Percentiles rank a stretch among this genome's conserved stretches.
Conservation (phyloP, 2,113 vertebrate genomes). For the Pogona vitticeps region DNA sequence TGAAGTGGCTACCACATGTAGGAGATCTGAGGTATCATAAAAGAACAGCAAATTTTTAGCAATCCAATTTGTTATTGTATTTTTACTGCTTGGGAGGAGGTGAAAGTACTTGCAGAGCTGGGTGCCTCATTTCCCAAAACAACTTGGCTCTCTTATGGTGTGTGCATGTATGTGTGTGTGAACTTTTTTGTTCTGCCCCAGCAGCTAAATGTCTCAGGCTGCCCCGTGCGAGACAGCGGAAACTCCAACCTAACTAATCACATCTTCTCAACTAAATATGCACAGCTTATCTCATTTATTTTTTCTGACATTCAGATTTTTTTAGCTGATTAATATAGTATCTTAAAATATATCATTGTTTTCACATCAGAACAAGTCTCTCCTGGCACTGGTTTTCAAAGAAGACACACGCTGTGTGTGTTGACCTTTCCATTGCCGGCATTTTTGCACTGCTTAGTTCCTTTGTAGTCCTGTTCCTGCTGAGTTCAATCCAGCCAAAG, state of each 20-base stretch:
- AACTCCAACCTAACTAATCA: constrained; percentile 10
- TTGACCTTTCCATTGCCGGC: constrained; percentile 22
- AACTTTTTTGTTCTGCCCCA: too few relatives aligned
- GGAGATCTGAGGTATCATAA: not conserved
- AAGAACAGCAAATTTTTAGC: not conserved
- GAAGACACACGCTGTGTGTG: constrained; percentile 10
- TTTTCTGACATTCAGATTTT: not conserved
- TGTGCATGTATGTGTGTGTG: too few relatives aligned
- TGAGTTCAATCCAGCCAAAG: constrained; percentile 21
- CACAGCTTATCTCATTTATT: not conserved
- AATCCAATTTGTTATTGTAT: not conserved
- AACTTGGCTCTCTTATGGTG: not conserved
- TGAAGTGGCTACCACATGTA: not conserved
- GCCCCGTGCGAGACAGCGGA: not conserved
- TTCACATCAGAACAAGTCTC: constrained; percentile 11
- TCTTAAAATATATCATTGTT: not conserved
- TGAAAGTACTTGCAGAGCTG: too few relatives aligned
- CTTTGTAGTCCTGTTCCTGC: not conserved
- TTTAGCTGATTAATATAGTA: not conserved
- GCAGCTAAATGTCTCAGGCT: too few relatives aligned
- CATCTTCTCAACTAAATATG: not conserved
- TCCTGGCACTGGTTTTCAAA: not conserved
- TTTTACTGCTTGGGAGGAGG: not conserved
- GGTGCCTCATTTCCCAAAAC: not conserved
- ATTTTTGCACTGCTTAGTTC: constrained; percentile 28